Base-by-base conservation (phyloP, 2,113 vertebrate genomes). In the Gnathonemus longibarbis region DNA sequence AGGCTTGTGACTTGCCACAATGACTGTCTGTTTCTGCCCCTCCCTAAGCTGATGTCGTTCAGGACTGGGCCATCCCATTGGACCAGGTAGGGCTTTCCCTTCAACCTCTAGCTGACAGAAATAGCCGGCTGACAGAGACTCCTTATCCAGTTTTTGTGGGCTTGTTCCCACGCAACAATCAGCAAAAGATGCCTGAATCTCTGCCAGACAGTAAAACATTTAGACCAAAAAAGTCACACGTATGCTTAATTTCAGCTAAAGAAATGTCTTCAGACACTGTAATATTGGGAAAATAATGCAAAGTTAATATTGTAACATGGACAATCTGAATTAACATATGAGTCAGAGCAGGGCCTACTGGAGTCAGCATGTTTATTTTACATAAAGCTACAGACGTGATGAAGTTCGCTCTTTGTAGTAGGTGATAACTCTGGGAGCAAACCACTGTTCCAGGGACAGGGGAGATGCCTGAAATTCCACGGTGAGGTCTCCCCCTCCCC, bases 71-170 rank as follows among this genome's bases (percentile, higher is more conserved):
- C 21, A 31, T 45, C 13, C 53, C 31, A 42, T 2, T 45, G 3
- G 35, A 24, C 46, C 39, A 45, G 31, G 31, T 35, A 10, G 53
- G 53, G 13, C 15, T 58, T 8, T 11, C 17, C 49, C 2, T 24
- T n/a, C 9, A 88, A 62, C 35, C 35, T 17, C 35, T 6, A 52
- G 84, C 53, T 84, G 84, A 90, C 89, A 87, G 46, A 89, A 90
- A 87, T 42, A 91, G 92, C 92, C 91, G 91, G 92, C 92, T 94
- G 93, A 94, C 62, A 0, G 27, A 88, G 89, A 93, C 92, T 91
- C 87, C 90, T 46, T 6, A 50, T 39, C 45, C 46, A 49, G 88
- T 10, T 74, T 88, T 62, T 56, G 53, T 56, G 19, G 19, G 53
- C 53, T 21, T 21, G 19, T 24, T 56, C 53, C 53, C 53, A 56